phyloP scores from a whole-genome alignment of 2,888 invertebrate genomes.

The Oscheius sp. region DNA sequence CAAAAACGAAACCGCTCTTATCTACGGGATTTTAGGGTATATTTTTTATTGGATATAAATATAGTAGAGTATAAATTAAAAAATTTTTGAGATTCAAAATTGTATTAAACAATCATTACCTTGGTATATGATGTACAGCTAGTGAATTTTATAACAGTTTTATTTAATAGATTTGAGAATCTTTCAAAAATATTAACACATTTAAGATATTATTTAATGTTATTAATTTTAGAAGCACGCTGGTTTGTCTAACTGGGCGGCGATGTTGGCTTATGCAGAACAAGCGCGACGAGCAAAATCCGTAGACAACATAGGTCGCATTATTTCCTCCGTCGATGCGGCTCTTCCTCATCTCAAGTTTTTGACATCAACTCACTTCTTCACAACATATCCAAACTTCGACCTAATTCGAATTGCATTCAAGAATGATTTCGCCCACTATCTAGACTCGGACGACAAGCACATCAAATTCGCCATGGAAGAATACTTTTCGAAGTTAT shows the following conservation, averaged over 20 bases:
- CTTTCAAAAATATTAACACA: background rate
- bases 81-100: conserved; percentile 7
- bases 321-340: no score
- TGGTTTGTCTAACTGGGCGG: conserved; percentile 25
- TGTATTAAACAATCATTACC: conserved; percentile 29
- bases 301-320: no score
- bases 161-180: background rate
- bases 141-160: background rate
- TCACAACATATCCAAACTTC: no score
- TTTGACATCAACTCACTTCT: no score
- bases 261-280: conserved; percentile 31
- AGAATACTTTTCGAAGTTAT: no score
- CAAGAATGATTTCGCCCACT: no score
- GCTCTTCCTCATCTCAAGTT: no score
- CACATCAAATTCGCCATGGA: no score
- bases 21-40: background rate
- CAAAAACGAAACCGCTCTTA: no score
- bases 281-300: conserved; percentile 40
- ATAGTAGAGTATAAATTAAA: background rate
- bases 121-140: conserved; percentile 22
- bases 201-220: no score
- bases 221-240: conserved; percentile 35
- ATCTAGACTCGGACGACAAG: no score
- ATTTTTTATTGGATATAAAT: background rate
- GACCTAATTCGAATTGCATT: no score